Percentiles rank a stretch among this genome's conserved stretches.
These are phyloP conservation scores for Dipodomys merriami DNA, from an alignment of 2,113 vertebrate species.

Conservation along the genomic window DNA sequence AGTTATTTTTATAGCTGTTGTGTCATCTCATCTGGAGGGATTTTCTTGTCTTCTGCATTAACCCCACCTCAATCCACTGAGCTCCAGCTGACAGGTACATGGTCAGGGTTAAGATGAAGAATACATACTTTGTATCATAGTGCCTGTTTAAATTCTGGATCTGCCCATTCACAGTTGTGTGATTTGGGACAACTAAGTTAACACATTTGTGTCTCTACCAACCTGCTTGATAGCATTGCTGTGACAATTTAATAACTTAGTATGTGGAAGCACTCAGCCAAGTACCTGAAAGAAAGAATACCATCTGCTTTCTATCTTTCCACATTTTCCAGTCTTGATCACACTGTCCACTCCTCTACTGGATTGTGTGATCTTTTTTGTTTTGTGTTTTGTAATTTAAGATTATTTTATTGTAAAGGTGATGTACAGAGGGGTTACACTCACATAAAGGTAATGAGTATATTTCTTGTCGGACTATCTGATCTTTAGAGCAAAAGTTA, in stretches of 20 bases:
- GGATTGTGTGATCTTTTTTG: background rate
- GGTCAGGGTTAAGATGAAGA: slow-evolving; percentile 17
- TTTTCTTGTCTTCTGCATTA: background rate
- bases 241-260: background rate
- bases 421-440: no score
- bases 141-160: background rate
- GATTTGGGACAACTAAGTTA: background rate
- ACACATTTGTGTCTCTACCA: background rate
- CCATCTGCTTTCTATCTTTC: background rate
- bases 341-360: background rate
- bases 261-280: background rate
- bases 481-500: background rate
- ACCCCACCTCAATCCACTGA: background rate
- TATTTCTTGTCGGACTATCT: no score
- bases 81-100: background rate
- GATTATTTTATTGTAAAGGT: no score
- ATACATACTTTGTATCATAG: background rate
- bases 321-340: background rate
- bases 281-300: background rate
- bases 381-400: no score
- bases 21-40: slow-evolving; percentile 8
- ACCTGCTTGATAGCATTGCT: background rate
- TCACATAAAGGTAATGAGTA: no score
- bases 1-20: slow-evolving; percentile 15
- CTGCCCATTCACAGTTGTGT: background rate